phyloP scores from a whole-genome alignment of 1,140 invertebrate genomes.

The Cepaea nemoralis region DNA sequence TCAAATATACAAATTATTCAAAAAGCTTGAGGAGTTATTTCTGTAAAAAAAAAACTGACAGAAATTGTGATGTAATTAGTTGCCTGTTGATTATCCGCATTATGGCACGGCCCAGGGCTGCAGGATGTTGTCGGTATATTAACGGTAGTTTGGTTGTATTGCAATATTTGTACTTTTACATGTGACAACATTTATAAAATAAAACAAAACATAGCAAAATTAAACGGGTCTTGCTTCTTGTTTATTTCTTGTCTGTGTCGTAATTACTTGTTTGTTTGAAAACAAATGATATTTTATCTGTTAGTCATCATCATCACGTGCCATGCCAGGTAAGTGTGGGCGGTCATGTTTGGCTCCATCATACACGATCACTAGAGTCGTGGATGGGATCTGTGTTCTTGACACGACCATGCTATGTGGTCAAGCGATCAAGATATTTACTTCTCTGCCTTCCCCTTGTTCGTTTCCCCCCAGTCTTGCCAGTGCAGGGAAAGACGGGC shows the following conservation, averaged over 20 bases:
- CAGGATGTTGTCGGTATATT: slow-evolving; percentile 63
- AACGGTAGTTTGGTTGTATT: slow-evolving; percentile 73
- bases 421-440: no score
- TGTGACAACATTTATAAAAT: slow-evolving; percentile 71
- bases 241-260: neutral
- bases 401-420: no score
- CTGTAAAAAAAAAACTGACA: neutral
- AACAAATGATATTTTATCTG: no score
- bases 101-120: neutral
- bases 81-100: slow-evolving; percentile 8
- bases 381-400: no score
- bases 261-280: neutral
- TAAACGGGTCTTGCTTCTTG: neutral
- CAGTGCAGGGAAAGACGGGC: no score
- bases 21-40: neutral
- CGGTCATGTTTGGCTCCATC: no score
- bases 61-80: neutral
- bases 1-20: neutral
- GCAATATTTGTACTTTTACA: slow-evolving; percentile 75
- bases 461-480: no score
- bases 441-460: no score
- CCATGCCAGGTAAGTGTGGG: no score
- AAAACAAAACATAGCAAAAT: slow-evolving; percentile 62
- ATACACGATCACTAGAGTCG: no score
- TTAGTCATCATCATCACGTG: no score